These are phyloP conservation scores for Labrus mixtus DNA, from an alignment of 2,113 vertebrate species.

Conservation along the genomic window DNA sequence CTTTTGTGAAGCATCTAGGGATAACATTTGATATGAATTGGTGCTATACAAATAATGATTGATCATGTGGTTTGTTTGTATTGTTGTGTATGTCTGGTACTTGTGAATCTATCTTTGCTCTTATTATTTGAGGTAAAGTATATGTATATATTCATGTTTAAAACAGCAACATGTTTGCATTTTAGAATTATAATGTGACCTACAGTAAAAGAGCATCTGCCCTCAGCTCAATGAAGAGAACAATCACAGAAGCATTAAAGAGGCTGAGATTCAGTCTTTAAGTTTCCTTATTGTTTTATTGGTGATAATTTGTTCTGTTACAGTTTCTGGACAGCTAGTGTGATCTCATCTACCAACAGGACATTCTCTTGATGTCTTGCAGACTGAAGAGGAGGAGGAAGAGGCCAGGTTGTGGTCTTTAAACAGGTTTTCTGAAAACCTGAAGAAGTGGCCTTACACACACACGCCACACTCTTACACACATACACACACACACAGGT, in stretches of 20 bases:
- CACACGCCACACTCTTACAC: constrained; percentile 26
- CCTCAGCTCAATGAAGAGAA: too few species aligned
- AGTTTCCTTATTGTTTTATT: constrained; percentile 69
- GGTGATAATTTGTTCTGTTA: constrained; percentile 59
- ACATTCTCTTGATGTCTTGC: constrained; percentile 32
- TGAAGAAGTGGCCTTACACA: constrained; percentile 57
- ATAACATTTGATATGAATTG: too few species aligned
- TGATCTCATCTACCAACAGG: constrained; percentile 59
- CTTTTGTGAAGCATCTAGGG: too few species aligned
- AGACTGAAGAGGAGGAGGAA: constrained; percentile 13
- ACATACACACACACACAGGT: constrained; percentile 9
- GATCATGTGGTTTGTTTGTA: too few species aligned
- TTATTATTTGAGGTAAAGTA: too few species aligned
- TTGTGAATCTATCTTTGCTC: too few species aligned
- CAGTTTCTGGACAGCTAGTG: constrained; percentile 68
- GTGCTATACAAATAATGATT: too few species aligned
- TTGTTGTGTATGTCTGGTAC: too few species aligned
- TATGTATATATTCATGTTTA: too few species aligned
- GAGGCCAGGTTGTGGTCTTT: constrained; percentile 61
- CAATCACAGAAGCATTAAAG: neutral
- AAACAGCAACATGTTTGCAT: too few species aligned
- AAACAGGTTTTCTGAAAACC: constrained; percentile 50
- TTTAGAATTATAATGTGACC: too few species aligned
- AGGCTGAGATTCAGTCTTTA: neutral
- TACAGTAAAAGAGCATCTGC: too few species aligned